Base-by-base conservation (phyloP, 1,140 invertebrate species). In the Piezodorus guildinii region DNA sequence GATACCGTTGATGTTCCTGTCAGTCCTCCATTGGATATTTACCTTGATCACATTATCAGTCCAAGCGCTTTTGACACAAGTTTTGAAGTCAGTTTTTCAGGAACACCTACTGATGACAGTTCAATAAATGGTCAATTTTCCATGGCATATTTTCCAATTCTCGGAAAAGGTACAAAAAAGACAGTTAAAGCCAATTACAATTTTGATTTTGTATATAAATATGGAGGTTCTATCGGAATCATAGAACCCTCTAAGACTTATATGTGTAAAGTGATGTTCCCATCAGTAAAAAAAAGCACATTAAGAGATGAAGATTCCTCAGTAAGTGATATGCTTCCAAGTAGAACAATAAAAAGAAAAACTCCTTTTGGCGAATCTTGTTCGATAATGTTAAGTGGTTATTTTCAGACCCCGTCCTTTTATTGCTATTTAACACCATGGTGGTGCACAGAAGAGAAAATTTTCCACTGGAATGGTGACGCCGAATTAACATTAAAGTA, bases 211-310 rank as follows among this genome's bases (percentile, higher is more conserved):
- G 44, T 45, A 12, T 61, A 44, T 21, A 61, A 61, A 61, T 61
- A 23, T 43, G 60, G 60, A 15, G 60, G 60, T 14, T 61, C 60
- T 3, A 45, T 61, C 19, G 44, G 43, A 19, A 45, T 61, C 1
- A 46, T 61, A 44, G 60, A 61, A 19, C 60, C 60, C 39, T 23
- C 17, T 10, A 61, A 61, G 39, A 61, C 34, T 17, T 27, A 63
- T 54, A 62, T n/a, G 1, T 52, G 62, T 39, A 62, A 62, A 34
- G 17, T 56, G 17, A 56, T 27, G 51, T 54, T 56, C 21, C 52
- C 17, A 56, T 19, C 52, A 4, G 21, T 17, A 19, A 56, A 56
- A 5, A 56, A 27, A 56, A 56, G 23, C 14, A 23, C 23, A 25
- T 23, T 23, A 6, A 1, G 23, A 56, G 15, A 0, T 23, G 15